phyloP scores from a whole-genome alignment of 2,113 vertebrate species.

The Clupea harengus region DNA sequence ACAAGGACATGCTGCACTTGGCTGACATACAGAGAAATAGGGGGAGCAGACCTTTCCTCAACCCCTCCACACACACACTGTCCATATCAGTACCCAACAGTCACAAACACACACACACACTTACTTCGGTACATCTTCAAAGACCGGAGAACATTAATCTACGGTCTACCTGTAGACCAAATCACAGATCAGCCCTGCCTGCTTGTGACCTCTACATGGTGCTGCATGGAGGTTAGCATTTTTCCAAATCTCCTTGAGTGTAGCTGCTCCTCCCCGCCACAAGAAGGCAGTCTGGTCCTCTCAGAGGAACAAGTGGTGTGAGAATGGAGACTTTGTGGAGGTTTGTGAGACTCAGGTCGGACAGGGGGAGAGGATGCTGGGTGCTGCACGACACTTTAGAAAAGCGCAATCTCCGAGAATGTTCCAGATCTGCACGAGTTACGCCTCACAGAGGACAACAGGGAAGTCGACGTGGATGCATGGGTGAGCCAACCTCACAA shows the following conservation, averaged over 20 bases:
- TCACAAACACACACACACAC: slow-evolving; percentile 47
- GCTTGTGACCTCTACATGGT: not conserved
- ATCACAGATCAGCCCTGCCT: slow-evolving; percentile 3
- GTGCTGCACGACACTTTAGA: slow-evolving; percentile 20
- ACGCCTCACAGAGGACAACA: slow-evolving; percentile 93
- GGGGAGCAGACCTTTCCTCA: slow-evolving; percentile 33
- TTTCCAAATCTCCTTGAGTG: slow-evolving; percentile 28
- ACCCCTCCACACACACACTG: slow-evolving; percentile 31
- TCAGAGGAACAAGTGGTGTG: slow-evolving; percentile 28
- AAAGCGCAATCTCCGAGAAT: slow-evolving; percentile 30
- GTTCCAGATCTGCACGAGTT: slow-evolving; percentile 55
- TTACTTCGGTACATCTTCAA: slow-evolving; percentile 48
- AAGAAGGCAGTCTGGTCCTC: slow-evolving; percentile 37
- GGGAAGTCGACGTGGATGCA: slow-evolving; percentile 96
- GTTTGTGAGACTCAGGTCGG: slow-evolving; percentile 22
- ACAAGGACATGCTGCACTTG: slow-evolving; percentile 53
- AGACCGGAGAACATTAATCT: slow-evolving; percentile 52
- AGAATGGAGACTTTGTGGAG: not conserved
- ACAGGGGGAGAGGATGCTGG: not conserved
- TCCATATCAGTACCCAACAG: slow-evolving; percentile 18
- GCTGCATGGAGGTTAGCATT: not conserved
- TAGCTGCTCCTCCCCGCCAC: slow-evolving; percentile 41
- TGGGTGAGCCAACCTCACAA: slow-evolving; percentile 90
- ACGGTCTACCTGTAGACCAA: slow-evolving; percentile 26
- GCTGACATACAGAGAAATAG: slow-evolving; percentile 43